Base-by-base conservation (phyloP, 2,888 invertebrate genomes). In the Conops quadrifasciatus region DNA sequence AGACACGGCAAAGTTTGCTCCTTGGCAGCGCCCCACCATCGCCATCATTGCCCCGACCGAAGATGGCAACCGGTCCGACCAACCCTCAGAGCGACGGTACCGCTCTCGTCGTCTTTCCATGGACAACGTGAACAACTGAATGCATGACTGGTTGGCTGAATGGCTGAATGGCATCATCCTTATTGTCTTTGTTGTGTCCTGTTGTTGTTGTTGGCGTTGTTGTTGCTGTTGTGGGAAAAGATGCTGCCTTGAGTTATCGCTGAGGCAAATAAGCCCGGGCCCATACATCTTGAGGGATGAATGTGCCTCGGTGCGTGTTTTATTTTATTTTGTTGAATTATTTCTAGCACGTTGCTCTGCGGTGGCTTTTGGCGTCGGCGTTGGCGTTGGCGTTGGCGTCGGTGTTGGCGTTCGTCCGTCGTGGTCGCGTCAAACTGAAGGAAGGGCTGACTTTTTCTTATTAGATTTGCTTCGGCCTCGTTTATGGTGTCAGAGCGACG, bases 271-370 rank as follows among this genome's bases (percentile, higher is more conserved):
- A 83, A 83, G 82, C 84, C 68, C 16, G 15, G 63, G 63, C 63
- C 15, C 81, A 83, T 83, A 82, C 82, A 82, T 83, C 83, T 83
- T 82, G 83, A 81, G 83, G 83, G 83, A 83, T 83, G 83, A 83
- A 83, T 83, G 84, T 82, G 82, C 84, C 80, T 80, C 83, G 83
- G 83, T 83, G 83, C 83, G 83, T 83, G 83, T 83, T 83, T 83
- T 83, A 83, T 83, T 83, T 83, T 83, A 82, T 83, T 83, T 82
- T 49, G 80, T 83, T 83, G 80, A 82, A 82, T 82, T 83, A 82
- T 47, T 36, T 58, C 24, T 16, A 28, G 43, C 62, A 51, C 62
- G 49, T 65, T 53, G 65, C 58, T 28, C 24, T 79, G 51, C 15
- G 53, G 51, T 24, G 47, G 65, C 58, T 58, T 53, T 56, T 69